Conservation (phyloP, 2,113 vertebrate species). For the Archilochus colubris region DNA sequence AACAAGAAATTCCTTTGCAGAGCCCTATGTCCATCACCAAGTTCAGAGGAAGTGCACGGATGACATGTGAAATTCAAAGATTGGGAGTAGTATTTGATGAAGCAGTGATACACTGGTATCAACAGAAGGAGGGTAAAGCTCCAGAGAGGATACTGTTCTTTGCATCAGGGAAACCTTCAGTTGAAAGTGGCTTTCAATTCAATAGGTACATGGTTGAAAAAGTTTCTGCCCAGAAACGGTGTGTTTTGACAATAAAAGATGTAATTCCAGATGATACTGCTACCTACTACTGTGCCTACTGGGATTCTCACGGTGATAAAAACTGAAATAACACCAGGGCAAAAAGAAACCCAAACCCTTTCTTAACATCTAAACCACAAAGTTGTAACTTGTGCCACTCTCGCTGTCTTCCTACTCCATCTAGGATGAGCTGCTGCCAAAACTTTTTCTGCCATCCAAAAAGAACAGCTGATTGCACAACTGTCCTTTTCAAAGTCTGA, state of each 20-base stretch:
- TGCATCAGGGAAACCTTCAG: rapidly evolving
- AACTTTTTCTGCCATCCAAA: background rate
- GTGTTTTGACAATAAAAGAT: background rate
- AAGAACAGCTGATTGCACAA: background rate
- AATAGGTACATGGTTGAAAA: background rate
- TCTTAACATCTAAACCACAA: background rate
- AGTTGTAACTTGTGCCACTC: background rate
- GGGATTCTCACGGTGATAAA: background rate
- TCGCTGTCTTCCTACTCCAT: background rate
- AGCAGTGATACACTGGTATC: background rate
- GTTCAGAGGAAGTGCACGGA: background rate
- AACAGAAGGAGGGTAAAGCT: background rate
- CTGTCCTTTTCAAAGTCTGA: background rate
- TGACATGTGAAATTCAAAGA: background rate
- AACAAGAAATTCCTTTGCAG: background rate
- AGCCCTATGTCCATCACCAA: background rate
- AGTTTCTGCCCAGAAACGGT: rapidly evolving
- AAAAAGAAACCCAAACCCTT: background rate
- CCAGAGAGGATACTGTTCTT: background rate
- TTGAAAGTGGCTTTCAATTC: background rate
- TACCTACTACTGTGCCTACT: constrained; percentile 26
- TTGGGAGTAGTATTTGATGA: background rate
- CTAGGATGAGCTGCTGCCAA: background rate
- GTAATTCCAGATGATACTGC: background rate
- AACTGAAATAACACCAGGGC: background rate